phyloP scores from a whole-genome alignment of 2,797 vertebrate species.

The Rallus crepitans region DNA sequence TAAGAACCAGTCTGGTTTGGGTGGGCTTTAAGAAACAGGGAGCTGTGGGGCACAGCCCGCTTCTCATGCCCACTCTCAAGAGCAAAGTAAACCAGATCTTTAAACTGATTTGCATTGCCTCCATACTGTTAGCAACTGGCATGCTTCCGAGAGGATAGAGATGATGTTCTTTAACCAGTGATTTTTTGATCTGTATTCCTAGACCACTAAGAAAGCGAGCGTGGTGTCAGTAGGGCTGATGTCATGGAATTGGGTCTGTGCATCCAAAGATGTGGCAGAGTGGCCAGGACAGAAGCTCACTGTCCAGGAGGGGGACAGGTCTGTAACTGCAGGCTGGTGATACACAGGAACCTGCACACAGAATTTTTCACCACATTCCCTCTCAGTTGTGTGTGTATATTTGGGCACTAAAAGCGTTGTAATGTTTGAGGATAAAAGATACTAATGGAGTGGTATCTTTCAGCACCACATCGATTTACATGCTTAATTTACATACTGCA shows the following conservation, averaged over 20 bases:
- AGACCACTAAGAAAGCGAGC: background rate
- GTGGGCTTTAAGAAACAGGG: background rate
- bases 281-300: background rate
- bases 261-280: background rate
- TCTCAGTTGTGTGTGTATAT: background rate
- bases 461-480: constrained; percentile 58
- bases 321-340: background rate
- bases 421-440: constrained; percentile 49
- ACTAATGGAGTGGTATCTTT: constrained; percentile 56
- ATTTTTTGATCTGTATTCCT: background rate
- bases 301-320: background rate
- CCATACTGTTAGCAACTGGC: background rate
- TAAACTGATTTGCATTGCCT: background rate
- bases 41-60: background rate
- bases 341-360: background rate
- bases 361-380: background rate
- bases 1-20: background rate
- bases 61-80: background rate
- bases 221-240: background rate
- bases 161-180: background rate
- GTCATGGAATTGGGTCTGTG: background rate
- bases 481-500: constrained; percentile 65
- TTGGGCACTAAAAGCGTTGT: background rate
- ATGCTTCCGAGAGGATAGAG: background rate
- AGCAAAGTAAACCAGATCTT: background rate